Evolutionary conservation across 92 coral and sea anemone genomes (phyloP).

Genomic region (Zoanthus solanderi): DNA sequence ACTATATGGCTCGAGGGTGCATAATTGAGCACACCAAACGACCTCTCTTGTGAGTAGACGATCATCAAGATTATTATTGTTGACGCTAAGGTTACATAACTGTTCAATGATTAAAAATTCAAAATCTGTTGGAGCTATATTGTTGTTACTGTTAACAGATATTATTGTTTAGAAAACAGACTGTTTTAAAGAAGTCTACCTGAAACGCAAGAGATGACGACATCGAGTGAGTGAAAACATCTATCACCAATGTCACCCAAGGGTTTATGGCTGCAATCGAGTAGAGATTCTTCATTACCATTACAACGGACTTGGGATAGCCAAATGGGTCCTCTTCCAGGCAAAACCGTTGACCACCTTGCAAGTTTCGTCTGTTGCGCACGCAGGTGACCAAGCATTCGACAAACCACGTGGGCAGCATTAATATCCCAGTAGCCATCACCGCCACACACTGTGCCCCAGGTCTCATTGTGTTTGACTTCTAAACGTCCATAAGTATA

Average conservation of each 20-base stretch:
- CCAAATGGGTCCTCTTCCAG: constrained; percentile 39
- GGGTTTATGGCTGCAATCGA: constrained; percentile 11
- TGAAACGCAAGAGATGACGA: constrained; percentile 29
- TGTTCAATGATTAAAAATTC: too few species aligned
- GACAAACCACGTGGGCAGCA: constrained; percentile 35
- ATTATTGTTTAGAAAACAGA: neutral
- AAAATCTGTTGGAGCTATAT: neutral
- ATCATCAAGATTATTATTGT: too few species aligned
- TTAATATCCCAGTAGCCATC: constrained; percentile 35
- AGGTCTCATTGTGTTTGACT: constrained; percentile 37
- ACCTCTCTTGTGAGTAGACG: too few species aligned
- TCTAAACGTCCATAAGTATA: constrained; percentile 40
- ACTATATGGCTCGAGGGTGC: too few species aligned
- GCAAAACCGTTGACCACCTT: constrained; percentile 26
- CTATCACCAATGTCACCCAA: constrained; percentile 17
- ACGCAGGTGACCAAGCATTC: constrained; percentile 22
- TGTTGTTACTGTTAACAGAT: neutral
- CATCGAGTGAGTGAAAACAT: constrained; percentile 38
- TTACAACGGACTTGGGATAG: constrained; percentile 27
- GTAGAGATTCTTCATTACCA: constrained; percentile 16
- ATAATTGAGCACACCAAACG: too few species aligned
- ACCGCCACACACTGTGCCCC: constrained; percentile 49
- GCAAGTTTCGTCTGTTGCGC: constrained; percentile 23
- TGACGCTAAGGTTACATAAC: too few species aligned
- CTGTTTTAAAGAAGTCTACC: neutral